These are phyloP conservation scores for Egretta garzetta DNA, from an alignment of 2,113 vertebrate species.

Conservation along the genomic window DNA sequence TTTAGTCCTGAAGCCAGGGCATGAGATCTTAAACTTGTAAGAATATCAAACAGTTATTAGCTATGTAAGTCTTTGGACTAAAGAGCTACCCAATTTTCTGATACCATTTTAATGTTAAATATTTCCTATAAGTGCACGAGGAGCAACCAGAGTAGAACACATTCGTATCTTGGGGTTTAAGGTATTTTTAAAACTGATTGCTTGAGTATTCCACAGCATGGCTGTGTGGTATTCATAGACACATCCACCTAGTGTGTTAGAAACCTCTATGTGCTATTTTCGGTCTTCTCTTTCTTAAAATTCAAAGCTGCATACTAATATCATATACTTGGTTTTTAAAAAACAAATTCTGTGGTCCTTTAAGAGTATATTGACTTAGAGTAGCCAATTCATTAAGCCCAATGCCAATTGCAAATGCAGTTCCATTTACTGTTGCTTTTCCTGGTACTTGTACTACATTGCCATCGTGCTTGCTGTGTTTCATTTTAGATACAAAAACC, in stretches of 20 bases:
- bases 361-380: background rate
- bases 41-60: background rate
- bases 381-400: background rate
- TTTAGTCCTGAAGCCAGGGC: background rate
- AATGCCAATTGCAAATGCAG: background rate
- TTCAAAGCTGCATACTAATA: background rate
- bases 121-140: constrained; percentile 16
- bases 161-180: background rate
- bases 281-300: background rate
- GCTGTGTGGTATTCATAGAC: background rate
- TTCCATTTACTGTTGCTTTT: background rate
- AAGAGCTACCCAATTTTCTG: constrained; percentile 27
- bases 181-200: background rate
- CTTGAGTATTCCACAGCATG: background rate
- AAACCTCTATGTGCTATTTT: background rate
- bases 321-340: background rate
- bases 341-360: background rate
- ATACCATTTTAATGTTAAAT: background rate
- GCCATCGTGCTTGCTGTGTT: background rate
- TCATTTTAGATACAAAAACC: background rate
- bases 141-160: background rate
- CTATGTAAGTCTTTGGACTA: background rate
- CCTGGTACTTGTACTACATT: background rate
- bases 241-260: background rate
- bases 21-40: background rate